Base-by-base conservation (phyloP, 2,888 invertebrate species). In the Trileptium ribeirensis region DNA sequence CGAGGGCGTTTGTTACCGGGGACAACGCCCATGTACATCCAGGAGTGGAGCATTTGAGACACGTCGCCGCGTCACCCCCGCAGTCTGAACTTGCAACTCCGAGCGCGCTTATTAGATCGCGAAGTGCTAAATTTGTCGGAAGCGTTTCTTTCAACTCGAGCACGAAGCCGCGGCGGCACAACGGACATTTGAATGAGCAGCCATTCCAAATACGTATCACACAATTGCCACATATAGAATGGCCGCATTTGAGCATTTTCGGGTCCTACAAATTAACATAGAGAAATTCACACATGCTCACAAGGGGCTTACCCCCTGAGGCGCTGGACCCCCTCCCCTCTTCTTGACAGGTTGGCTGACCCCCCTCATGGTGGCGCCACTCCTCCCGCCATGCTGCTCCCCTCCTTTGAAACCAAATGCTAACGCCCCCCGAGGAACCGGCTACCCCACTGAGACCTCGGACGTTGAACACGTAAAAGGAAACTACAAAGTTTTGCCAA, bases 221-320 rank as follows among this genome's bases (percentile, higher is more conserved):
- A 36, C 74, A 70, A 8, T 8, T n/a, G 34, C 8, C 34, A n/a
- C 74, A 70, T 19, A 70, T 31, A 15, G 74, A 70, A 31, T 70
- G 74, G n/a, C 74, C 74, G n/a, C 74, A 70, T 31, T 31, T 34
- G 34, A 70, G 74, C 8, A 70, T 15, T 36, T 70, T 70, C 34
- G 74, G 74, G 8, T 70, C 74, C 74, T 70, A 51, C 8, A 51
- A 51, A 51, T n/a, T n/a, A n/a, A n/a, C n/a, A n/a, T n/a, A n/a
- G n/a, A n/a, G n/a, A n/a, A n/a, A n/a, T n/a, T n/a, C n/a, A n/a
- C n/a, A n/a, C n/a, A n/a, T n/a, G n/a, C n/a, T n/a, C n/a, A n/a
- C n/a, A n/a, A n/a, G n/a, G n/a, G n/a, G n/a, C n/a, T n/a, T n/a
- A n/a, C n/a, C n/a, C n/a, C n/a, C n/a, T n/a, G n/a, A n/a, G n/a